Percentiles rank a stretch among this genome's conserved stretches.
Conservation (phyloP, 2,888 invertebrate genomes). For the Zaprionus obscuricornis region DNA sequence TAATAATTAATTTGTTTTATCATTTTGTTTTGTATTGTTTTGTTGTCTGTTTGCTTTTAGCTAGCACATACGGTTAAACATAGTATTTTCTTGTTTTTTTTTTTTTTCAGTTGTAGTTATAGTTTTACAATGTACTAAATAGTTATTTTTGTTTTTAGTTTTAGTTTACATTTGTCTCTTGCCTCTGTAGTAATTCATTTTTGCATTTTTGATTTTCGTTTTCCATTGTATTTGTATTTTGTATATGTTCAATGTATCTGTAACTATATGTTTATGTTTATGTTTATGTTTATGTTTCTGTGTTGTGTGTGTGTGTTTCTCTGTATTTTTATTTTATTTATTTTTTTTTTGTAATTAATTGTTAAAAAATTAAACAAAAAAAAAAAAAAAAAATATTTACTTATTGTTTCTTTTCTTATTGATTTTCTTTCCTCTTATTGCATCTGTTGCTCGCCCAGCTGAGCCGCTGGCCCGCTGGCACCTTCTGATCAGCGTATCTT, state of each 20-base stretch:
- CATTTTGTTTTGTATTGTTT: constrained; percentile 41
- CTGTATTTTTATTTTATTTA: too few relatives aligned
- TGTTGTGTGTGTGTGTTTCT: too few relatives aligned
- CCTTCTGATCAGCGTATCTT: too few relatives aligned
- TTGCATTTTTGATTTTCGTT: constrained; percentile 42
- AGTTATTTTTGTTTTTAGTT: constrained; percentile 6
- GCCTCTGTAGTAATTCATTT: constrained; percentile 50
- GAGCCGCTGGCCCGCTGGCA: too few relatives aligned
- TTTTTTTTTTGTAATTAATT: too few relatives aligned
- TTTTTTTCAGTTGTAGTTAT: constrained; percentile 21
- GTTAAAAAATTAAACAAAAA: too few relatives aligned
- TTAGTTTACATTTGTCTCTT: constrained; percentile 33
- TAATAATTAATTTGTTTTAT: constrained; percentile 47
- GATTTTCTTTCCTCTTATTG: too few relatives aligned
- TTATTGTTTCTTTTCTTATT: too few relatives aligned
- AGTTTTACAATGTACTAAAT: neutral
- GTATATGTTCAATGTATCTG: too few relatives aligned
- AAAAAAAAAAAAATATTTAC: too few relatives aligned
- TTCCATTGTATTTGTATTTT: constrained; percentile 3
- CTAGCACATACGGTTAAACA: constrained; percentile 64
- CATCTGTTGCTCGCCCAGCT: too few relatives aligned
- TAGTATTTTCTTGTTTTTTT: constrained; percentile 14
- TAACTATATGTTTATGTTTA: constrained; percentile 31
- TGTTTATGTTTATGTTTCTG: constrained; percentile 14
- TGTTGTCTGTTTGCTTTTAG: constrained; percentile 66